Percentiles rank a stretch among this genome's conserved stretches.
Evolutionary conservation across 2,113 vertebrate species (phyloP).

Genomic region (Ahaetulla prasina): DNA sequence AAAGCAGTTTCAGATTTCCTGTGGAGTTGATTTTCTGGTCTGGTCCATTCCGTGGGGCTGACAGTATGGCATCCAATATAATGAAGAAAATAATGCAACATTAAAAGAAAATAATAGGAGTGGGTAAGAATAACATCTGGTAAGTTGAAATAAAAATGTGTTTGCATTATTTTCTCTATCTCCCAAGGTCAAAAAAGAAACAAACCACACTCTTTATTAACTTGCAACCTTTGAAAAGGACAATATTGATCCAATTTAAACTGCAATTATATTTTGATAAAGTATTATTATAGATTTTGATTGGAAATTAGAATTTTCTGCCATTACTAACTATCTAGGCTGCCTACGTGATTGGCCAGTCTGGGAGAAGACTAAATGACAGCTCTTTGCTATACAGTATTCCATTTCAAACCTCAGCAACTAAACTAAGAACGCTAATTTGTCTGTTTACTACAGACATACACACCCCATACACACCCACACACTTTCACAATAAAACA

Average conservation of each 20-base stretch:
- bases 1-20: not conserved
- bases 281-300: not conserved
- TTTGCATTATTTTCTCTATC: not conserved
- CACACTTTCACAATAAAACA: not conserved
- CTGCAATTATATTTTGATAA: not conserved
- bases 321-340: not conserved
- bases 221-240: not conserved
- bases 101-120: not conserved
- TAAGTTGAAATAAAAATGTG: not conserved
- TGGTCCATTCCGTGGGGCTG: not conserved
- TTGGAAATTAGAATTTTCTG: not conserved
- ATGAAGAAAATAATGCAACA: not conserved
- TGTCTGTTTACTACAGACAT: not conserved
- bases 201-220: not conserved
- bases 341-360: not conserved
- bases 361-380: not conserved
- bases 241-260: not conserved
- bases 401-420: not conserved
- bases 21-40: not conserved
- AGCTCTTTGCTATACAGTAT: not conserved
- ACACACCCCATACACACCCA: too few relatives aligned
- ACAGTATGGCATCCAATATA: not conserved
- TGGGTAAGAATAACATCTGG: not conserved
- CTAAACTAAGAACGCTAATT: not conserved
- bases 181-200: not conserved